phyloP scores from a whole-genome alignment of 2,113 vertebrate species.

The Rhynchomys soricoides region DNA sequence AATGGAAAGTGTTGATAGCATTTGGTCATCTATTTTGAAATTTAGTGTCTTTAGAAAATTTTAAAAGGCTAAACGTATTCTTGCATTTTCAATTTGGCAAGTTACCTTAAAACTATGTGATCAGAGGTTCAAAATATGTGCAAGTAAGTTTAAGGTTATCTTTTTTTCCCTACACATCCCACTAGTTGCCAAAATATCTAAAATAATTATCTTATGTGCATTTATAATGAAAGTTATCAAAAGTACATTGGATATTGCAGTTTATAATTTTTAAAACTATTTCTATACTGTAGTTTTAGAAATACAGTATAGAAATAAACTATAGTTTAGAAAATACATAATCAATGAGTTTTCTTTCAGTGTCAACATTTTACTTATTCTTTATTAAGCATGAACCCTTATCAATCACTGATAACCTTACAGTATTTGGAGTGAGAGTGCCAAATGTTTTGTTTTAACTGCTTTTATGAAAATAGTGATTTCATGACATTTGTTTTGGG shows the following conservation, averaged over 20 bases:
- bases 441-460: not conserved
- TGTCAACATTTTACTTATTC: not conserved
- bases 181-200: not conserved
- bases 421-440: not conserved
- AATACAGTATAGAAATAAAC: no score
- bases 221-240: not conserved
- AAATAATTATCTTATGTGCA: not conserved
- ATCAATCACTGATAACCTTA: not conserved
- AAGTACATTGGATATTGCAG: not conserved
- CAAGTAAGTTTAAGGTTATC: not conserved
- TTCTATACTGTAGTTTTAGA: no score
- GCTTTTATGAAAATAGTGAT: not conserved
- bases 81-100: slow-evolving; percentile 31
- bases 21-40: slow-evolving; percentile 70
- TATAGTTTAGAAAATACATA: no score
- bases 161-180: not conserved
- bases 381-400: not conserved
- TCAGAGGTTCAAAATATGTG: slow-evolving; percentile 16
- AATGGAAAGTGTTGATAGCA: slow-evolving; percentile 64
- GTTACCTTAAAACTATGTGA: slow-evolving; percentile 47
- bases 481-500: not conserved
- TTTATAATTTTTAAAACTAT: not conserved
- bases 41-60: slow-evolving; percentile 62
- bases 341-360: not conserved
- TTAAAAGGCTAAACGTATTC: slow-evolving; percentile 47